Evolutionary conservation across 2,797 vertebrate species (phyloP).

Genomic region (Holocentrus rufus): DNA sequence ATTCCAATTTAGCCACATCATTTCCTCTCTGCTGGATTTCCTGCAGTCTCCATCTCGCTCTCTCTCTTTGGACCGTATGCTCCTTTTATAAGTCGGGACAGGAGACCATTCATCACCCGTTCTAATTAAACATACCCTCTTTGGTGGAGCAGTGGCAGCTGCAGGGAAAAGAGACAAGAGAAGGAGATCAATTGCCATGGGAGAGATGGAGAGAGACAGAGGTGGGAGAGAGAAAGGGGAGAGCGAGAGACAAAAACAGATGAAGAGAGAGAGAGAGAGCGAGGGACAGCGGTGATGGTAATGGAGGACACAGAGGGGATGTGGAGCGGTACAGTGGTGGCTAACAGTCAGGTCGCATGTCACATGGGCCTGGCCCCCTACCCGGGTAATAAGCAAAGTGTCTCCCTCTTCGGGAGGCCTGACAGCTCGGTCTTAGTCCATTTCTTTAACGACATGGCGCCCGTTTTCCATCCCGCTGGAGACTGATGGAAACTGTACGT

Average conservation of each 20-base stretch:
- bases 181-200: conserved; percentile 67
- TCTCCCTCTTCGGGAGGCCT: conserved; percentile 60
- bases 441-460: conserved; percentile 72
- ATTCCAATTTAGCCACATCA: conserved; percentile 45
- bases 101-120: conserved; percentile 70
- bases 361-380: conserved; percentile 53
- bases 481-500: conserved; percentile 58
- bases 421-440: conserved; percentile 62
- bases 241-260: conserved; percentile 31
- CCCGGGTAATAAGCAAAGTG: conserved; percentile 64
- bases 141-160: conserved; percentile 60
- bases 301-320: conserved; percentile 43
- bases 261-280: conserved; percentile 8
- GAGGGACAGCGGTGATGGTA: conserved; percentile 44
- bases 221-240: conserved; percentile 14
- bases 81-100: conserved; percentile 61
- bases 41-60: conserved; percentile 23
- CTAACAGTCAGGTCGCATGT: conserved; percentile 58
- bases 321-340: conserved; percentile 45
- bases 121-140: conserved; percentile 76
- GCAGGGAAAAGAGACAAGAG: conserved; percentile 61
- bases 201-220: conserved; percentile 62
- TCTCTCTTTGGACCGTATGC: conserved; percentile 40
- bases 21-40: conserved; percentile 44
- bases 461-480: conserved; percentile 62